Evolutionary conservation across 2,797 vertebrate species (phyloP).

Genomic region (Trichosurus vulpecula): DNA sequence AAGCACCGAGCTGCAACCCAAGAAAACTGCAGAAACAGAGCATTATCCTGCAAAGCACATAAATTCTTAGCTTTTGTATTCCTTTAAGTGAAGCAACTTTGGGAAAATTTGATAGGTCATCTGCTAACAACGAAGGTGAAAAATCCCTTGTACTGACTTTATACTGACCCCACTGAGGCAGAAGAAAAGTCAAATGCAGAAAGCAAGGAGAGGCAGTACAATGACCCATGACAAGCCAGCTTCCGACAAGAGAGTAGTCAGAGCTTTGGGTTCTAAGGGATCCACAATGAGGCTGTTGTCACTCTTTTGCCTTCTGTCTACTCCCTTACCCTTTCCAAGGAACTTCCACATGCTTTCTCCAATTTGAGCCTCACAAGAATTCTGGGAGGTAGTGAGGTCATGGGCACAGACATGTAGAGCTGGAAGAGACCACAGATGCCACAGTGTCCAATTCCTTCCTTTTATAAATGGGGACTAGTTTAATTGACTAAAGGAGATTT

Average conservation of each 20-base stretch:
- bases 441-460: neutral
- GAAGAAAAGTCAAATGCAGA: neutral
- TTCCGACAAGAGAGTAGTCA: neutral
- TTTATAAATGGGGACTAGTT: neutral
- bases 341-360: neutral
- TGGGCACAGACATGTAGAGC: neutral
- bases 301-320: neutral
- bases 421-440: neutral
- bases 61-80: neutral
- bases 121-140: neutral
- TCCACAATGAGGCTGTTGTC: neutral
- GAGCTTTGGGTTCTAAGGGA: neutral
- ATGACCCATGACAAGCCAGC: neutral
- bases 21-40: neutral
- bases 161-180: neutral
- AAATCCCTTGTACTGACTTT: neutral
- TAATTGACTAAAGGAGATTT: neutral
- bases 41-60: conserved; percentile 15
- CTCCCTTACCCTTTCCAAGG: neutral
- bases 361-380: neutral
- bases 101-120: neutral
- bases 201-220: neutral
- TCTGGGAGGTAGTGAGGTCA: neutral
- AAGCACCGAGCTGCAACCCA: conserved; percentile 47
- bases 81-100: neutral